Conservation (phyloP, 2,797 vertebrate species). For the Rhynchotus rufescens region DNA sequence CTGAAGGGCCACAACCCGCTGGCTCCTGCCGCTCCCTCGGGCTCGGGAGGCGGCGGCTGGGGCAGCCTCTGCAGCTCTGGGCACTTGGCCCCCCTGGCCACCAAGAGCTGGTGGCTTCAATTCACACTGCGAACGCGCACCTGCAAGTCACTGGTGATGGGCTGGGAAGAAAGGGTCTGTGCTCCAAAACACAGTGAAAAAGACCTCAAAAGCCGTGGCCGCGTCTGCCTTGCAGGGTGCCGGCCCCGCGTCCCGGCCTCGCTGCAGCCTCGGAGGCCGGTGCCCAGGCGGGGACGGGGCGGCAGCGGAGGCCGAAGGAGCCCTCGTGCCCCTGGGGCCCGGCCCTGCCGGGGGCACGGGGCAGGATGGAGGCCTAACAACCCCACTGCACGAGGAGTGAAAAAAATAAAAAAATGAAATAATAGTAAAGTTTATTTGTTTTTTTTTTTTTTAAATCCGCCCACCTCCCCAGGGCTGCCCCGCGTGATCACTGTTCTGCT, state of each 20-base stretch:
- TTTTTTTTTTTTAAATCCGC: too few relatives aligned
- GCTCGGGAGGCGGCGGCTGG: background rate
- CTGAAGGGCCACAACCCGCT: background rate
- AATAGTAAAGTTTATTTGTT: too few relatives aligned
- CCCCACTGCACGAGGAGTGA: too few relatives aligned
- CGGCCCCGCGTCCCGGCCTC: background rate
- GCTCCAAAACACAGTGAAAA: background rate
- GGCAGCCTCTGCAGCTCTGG: background rate
- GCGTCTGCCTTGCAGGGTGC: background rate
- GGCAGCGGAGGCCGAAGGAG: background rate
- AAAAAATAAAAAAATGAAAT: too few relatives aligned
- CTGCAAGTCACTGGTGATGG: background rate
- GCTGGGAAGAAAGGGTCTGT: background rate
- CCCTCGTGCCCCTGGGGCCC: too few relatives aligned
- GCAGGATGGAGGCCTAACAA: too few relatives aligned
- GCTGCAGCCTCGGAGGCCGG: background rate
- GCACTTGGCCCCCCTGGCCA: background rate
- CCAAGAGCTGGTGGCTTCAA: background rate
- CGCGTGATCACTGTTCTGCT: background rate
- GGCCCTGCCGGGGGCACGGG: background rate
- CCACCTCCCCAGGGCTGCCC: accelerated
- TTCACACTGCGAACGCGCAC: constrained; percentile 12
- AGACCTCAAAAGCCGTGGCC: background rate
- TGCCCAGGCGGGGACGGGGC: background rate
- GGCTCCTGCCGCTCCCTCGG: background rate